Percentiles rank a stretch among this genome's conserved stretches.
phyloP scores from a whole-genome alignment of 2,113 vertebrate species.

The Clarias gariepinus region DNA sequence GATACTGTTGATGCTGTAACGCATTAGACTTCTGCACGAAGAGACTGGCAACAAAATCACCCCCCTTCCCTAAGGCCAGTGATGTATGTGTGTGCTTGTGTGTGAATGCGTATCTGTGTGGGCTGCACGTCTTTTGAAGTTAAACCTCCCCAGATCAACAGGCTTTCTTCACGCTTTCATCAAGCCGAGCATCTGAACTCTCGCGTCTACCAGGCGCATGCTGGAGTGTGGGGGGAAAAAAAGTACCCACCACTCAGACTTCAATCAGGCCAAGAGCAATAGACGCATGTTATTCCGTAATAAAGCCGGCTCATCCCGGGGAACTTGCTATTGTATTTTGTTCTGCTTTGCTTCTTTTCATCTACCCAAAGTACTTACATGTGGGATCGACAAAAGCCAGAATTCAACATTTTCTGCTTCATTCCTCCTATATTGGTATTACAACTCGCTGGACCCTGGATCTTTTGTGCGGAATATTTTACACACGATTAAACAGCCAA shows the following conservation, averaged over 20 bases:
- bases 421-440: not conserved
- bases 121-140: conserved; percentile 50
- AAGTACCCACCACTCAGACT: conserved; percentile 53
- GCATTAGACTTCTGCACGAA: conserved; percentile 8
- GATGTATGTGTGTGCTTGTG: conserved; percentile 21
- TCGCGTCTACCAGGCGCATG: conserved; percentile 21
- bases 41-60: conserved; percentile 45
- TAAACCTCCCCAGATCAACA: conserved; percentile 59
- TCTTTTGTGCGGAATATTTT: not conserved
- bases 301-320: conserved; percentile 60
- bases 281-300: conserved; percentile 67
- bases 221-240: not conserved
- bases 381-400: conserved; percentile 19
- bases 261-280: conserved; percentile 68
- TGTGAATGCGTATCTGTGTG: conserved; percentile 36
- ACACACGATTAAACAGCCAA: not conserved
- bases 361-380: conserved; percentile 59
- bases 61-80: conserved; percentile 42
- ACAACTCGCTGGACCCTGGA: not conserved
- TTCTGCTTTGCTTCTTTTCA: conserved; percentile 63
- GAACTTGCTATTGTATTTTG: conserved; percentile 57
- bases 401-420: conserved; percentile 32
- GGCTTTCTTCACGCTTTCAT: conserved; percentile 44
- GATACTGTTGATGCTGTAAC: conserved; percentile 7
- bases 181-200: conserved; percentile 15